These are phyloP conservation scores for Hylia prasina DNA, from an alignment of 2,113 vertebrate species.

Conservation along the genomic window DNA sequence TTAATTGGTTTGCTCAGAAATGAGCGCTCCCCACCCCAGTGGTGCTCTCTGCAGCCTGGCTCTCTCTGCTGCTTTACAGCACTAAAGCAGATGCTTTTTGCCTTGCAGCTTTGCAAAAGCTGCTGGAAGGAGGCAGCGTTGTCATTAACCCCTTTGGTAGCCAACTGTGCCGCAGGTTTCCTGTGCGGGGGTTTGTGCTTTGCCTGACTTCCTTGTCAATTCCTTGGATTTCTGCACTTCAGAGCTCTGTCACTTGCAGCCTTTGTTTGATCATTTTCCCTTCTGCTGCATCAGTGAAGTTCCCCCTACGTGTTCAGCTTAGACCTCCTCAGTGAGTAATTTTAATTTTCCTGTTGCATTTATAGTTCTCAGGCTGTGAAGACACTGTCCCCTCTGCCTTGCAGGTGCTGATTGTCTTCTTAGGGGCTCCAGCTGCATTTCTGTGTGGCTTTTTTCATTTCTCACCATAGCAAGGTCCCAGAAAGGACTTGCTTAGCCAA, in stretches of 20 bases:
- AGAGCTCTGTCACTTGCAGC: not conserved
- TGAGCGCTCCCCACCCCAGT: not conserved
- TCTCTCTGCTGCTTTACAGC: not conserved
- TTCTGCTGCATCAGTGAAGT: not conserved
- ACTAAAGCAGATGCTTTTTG: not conserved
- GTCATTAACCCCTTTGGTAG: not conserved
- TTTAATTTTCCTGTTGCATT: not conserved
- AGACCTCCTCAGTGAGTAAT: not conserved
- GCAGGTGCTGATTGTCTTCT: not conserved
- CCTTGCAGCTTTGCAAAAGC: not conserved
- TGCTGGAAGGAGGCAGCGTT: not conserved
- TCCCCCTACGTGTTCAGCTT: not conserved
- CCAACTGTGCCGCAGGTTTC: not conserved
- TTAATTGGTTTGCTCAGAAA: not conserved
- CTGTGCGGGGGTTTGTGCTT: not conserved
- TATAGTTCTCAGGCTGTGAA: rapidly evolving
- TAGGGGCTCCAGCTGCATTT: not conserved
- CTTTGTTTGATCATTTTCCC: not conserved
- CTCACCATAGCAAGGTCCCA: not conserved
- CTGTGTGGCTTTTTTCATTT: not conserved
- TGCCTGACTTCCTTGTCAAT: not conserved
- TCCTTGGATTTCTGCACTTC: not conserved
- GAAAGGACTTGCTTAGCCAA: not conserved
- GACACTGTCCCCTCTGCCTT: not conserved
- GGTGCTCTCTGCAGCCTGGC: no score